phyloP scores from a whole-genome alignment of 2,888 invertebrate species.

The Argyra leucocephala region DNA sequence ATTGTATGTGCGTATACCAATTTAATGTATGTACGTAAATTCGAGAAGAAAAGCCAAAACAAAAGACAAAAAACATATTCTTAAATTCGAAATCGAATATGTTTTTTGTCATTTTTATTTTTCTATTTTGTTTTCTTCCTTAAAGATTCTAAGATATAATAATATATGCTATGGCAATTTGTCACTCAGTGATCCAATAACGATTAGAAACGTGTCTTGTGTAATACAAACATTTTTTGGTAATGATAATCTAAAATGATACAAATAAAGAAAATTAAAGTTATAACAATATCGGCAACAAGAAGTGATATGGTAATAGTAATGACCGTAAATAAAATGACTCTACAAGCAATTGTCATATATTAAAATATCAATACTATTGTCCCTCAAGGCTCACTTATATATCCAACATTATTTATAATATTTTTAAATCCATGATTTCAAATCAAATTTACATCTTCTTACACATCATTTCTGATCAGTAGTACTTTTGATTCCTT shows the following conservation, averaged over 20 bases:
- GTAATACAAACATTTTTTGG: neutral
- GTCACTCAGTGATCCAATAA: slow-evolving; percentile 4
- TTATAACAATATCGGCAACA: neutral
- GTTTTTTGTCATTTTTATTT: neutral
- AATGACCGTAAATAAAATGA: no score
- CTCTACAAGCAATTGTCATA: no score
- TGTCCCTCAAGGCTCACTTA: no score
- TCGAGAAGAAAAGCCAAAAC: neutral
- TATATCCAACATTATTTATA: no score
- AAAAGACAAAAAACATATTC: neutral
- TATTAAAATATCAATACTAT: no score
- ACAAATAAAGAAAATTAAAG: neutral
- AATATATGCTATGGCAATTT: slow-evolving; percentile 7
- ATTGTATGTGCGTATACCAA: neutral
- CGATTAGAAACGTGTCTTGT: slow-evolving; percentile 8
- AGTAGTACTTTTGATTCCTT: no score
- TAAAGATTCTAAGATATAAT: neutral
- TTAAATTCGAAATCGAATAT: neutral
- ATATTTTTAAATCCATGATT: no score
- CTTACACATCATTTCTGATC: no score
- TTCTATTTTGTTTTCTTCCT: no score
- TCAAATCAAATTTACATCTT: no score
- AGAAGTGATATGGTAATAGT: no score
- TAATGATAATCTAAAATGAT: neutral
- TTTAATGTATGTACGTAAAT: no score